phyloP scores from a whole-genome alignment of 2,888 invertebrate species.

The Plebejus anna region DNA sequence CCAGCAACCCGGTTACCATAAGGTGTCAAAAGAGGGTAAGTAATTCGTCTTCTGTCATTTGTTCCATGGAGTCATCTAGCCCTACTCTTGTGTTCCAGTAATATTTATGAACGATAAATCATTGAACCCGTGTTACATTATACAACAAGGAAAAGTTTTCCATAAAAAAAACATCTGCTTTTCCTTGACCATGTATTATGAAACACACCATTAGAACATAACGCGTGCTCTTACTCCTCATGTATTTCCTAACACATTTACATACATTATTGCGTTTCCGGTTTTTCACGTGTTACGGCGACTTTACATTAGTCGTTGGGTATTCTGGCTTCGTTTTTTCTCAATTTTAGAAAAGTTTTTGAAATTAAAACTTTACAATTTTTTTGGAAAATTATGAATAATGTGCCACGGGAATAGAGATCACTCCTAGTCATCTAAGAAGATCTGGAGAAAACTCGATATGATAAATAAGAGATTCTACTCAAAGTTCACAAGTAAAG shows the following conservation, averaged over 20 bases:
- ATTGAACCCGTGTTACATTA: neutral
- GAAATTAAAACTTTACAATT: too few relatives aligned
- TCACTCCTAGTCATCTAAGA: too few relatives aligned
- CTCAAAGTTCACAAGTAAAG: too few relatives aligned
- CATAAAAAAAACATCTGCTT: slow-evolving; percentile 3
- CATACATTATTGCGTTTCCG: neutral
- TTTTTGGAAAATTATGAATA: too few relatives aligned
- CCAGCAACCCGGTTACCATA: too few relatives aligned
- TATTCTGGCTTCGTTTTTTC: neutral
- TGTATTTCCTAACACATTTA: slow-evolving; percentile 7
- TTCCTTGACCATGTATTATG: slow-evolving; percentile 15
- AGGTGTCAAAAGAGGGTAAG: too few relatives aligned
- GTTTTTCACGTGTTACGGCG: slow-evolving; percentile 1
- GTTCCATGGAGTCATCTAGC: too few relatives aligned
- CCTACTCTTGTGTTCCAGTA: too few relatives aligned
- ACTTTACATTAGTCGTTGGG: neutral
- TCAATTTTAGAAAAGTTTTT: neutral
- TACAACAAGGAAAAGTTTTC: neutral
- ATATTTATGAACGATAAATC: neutral
- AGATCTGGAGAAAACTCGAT: too few relatives aligned
- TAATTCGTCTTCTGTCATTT: too few relatives aligned
- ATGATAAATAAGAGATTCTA: too few relatives aligned
- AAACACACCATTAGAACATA: slow-evolving; percentile 1
- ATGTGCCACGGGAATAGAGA: too few relatives aligned
- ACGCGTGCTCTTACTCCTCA: neutral